Percentiles rank a stretch among this genome's conserved stretches.
Conservation (phyloP, 2,797 vertebrate genomes). For the Centroberyx gerrardi region DNA sequence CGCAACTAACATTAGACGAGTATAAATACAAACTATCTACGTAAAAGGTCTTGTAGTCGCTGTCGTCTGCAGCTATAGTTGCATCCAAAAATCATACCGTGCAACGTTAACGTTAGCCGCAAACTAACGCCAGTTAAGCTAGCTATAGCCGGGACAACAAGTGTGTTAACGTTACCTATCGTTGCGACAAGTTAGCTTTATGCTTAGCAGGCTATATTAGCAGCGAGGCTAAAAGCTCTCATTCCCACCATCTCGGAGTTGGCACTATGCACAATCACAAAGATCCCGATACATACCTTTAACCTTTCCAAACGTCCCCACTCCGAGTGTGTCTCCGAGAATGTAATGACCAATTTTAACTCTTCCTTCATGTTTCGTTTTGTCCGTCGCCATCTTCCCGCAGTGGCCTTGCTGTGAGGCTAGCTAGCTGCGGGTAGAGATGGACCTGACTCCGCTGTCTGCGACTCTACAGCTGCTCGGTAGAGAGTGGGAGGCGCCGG, state of each 20-base stretch:
- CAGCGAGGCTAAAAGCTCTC: constrained; percentile 62
- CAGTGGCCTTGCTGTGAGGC: constrained; percentile 85
- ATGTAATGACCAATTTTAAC: constrained; percentile 98
- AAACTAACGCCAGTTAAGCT: constrained; percentile 4
- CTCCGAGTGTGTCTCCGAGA: constrained; percentile 95
- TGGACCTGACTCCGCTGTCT: constrained; percentile 63
- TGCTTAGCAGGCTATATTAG: constrained; percentile 63
- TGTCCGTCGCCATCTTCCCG: constrained; percentile 98
- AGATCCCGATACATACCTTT: constrained; percentile 86
- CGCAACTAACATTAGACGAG: constrained; percentile 27
- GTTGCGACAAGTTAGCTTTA: constrained; percentile 67
- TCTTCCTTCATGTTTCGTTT: constrained; percentile 95
- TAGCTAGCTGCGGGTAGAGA: constrained; percentile 67
- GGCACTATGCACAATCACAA: constrained; percentile 36
- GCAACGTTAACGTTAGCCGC: neutral
- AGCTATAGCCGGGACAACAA: constrained; percentile 64
- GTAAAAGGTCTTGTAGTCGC: neutral
- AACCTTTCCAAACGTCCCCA: constrained; percentile 97
- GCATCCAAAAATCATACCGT: neutral
- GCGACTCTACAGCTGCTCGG: constrained; percentile 55
- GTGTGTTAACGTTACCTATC: constrained; percentile 53
- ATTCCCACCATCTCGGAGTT: constrained; percentile 54
- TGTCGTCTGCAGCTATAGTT: neutral
- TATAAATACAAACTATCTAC: neutral
- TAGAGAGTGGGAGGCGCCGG: constrained; percentile 58